Evolutionary conservation across 2,797 vertebrate genomes (phyloP).

Genomic region (Petrocephalus sullivani): DNA sequence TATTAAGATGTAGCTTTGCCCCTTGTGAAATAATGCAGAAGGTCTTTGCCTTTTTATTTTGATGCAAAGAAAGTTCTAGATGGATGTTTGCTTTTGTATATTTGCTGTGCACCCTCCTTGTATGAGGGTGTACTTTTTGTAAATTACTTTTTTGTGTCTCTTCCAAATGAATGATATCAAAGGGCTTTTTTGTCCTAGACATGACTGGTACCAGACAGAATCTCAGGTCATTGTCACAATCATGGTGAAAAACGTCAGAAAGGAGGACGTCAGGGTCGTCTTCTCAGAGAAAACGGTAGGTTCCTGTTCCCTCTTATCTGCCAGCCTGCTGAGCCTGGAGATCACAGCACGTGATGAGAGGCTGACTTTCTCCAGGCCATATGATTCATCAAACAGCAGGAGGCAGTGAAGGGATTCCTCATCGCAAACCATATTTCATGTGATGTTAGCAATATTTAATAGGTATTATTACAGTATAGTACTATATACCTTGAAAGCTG

Average conservation of each 20-base stretch:
- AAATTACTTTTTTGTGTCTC: background rate
- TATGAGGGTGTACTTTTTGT: background rate
- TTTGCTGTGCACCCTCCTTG: background rate
- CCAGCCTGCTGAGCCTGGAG: background rate
- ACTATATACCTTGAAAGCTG: constrained; percentile 9
- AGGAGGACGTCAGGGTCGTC: constrained; percentile 68
- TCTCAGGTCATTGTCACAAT: constrained; percentile 74
- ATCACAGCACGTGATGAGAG: background rate
- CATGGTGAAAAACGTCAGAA: constrained; percentile 68
- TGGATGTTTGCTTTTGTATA: background rate
- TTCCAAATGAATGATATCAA: background rate
- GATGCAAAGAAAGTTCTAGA: background rate
- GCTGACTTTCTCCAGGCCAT: background rate
- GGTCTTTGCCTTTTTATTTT: background rate
- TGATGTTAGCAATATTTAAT: background rate
- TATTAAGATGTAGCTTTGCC: background rate
- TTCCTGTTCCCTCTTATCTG: background rate
- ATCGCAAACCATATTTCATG: background rate
- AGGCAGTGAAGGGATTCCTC: constrained; percentile 23
- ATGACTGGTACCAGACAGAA: constrained; percentile 78
- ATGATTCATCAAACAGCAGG: constrained; percentile 24
- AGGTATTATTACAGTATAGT: background rate
- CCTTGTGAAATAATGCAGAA: background rate
- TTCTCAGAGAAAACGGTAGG: constrained; percentile 83
- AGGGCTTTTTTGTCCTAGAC: constrained; percentile 39